Conservation (phyloP, 2,113 vertebrate species). For the Podarcis raffonei region DNA sequence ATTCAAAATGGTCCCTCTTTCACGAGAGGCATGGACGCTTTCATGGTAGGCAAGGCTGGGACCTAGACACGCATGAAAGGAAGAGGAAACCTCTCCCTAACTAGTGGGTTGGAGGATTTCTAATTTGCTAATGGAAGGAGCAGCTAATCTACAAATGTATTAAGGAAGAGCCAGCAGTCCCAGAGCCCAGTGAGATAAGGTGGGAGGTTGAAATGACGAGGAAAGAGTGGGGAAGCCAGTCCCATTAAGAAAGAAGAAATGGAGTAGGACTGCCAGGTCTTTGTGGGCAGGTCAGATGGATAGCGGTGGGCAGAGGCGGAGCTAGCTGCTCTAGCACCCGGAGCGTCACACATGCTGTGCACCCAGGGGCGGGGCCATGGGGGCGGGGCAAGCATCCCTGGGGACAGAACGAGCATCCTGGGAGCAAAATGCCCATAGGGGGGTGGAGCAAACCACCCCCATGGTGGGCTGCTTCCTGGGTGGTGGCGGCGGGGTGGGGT, state of each 20-base stretch:
- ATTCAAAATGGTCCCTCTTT: constrained; percentile 16
- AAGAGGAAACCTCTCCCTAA: not conserved
- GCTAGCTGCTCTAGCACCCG: no score
- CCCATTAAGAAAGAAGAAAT: not conserved
- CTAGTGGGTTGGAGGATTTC: constrained; percentile 22
- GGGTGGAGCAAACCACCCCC: no score
- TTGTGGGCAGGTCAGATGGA: not conserved
- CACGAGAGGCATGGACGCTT: constrained; percentile 39
- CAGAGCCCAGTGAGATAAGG: not conserved
- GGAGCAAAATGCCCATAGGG: no score
- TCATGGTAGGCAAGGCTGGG: constrained; percentile 26
- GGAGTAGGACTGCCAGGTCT: no score
- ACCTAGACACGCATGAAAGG: not conserved
- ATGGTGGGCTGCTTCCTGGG: no score
- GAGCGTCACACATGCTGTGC: no score
- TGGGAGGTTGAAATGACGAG: constrained; percentile 18
- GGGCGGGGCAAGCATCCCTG: no score
- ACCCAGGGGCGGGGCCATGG: no score
- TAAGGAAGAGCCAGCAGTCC: not conserved
- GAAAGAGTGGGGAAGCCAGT: not conserved
- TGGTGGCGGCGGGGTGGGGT: no score
- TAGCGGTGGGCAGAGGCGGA: no score
- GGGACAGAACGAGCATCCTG: no score
- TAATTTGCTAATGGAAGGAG: constrained; percentile 36
- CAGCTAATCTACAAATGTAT: constrained; percentile 21